phyloP scores from a whole-genome alignment of 1,140 invertebrate species.

The Drosophila guanche region DNA sequence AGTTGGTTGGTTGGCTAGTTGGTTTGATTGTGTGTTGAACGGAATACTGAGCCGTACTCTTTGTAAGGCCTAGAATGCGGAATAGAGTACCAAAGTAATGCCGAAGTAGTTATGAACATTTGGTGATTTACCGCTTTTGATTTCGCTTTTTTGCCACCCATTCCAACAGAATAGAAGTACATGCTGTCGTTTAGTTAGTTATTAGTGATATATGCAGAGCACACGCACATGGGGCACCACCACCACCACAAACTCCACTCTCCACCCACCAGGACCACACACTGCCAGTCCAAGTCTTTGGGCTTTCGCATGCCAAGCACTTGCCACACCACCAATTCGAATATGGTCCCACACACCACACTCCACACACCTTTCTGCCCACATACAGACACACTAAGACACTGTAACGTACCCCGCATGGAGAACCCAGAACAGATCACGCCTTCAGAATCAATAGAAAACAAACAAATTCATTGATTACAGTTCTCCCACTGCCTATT shows the following conservation, averaged over 20 bases:
- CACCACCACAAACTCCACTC: slow-evolving; percentile 8
- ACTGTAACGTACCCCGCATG: slow-evolving; percentile 5
- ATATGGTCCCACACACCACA: slow-evolving; percentile 10
- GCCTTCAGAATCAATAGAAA: not conserved
- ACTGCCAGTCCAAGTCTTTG: slow-evolving; percentile 2
- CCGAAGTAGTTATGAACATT: too few species aligned
- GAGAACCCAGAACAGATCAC: not conserved
- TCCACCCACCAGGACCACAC: slow-evolving; percentile 8
- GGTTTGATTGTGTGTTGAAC: slow-evolving; percentile 39
- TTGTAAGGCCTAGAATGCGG: slow-evolving; percentile 38
- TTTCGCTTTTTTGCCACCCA: slow-evolving; percentile 18
- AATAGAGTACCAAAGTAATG: slow-evolving; percentile 23
- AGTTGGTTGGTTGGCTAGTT: slow-evolving; percentile 47
- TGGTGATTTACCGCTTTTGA: too few species aligned
- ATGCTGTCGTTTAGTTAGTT: slow-evolving; percentile 1
- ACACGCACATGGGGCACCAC: slow-evolving; percentile 2
- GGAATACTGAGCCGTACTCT: slow-evolving; percentile 28
- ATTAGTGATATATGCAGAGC: slow-evolving; percentile 13
- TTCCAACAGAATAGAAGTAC: slow-evolving; percentile 1
- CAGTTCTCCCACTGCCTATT: slow-evolving; percentile 1
- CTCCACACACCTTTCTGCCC: not conserved
- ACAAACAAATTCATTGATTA: not conserved
- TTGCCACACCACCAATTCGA: not conserved
- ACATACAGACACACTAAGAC: slow-evolving; percentile 6
- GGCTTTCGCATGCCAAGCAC: slow-evolving; percentile 30